Conservation (phyloP, 2,113 vertebrate genomes). For the Phainopepla nitens region DNA sequence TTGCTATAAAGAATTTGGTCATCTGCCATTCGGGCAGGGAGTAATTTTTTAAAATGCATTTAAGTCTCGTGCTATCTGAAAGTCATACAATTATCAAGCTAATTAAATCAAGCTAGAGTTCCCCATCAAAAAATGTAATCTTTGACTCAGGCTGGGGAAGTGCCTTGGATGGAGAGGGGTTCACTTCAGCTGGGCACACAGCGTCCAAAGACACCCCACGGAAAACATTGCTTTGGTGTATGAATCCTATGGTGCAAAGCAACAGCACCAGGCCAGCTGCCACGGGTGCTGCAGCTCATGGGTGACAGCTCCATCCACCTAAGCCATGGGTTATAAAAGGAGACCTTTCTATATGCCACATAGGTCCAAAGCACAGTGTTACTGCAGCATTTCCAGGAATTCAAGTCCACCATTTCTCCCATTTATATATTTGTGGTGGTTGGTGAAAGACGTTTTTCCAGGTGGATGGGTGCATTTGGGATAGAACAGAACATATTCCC, state of each 20-base stretch:
- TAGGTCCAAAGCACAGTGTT: not conserved
- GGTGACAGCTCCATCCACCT: not conserved
- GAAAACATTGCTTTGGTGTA: not conserved
- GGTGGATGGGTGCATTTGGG: not conserved
- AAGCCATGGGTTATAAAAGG: not conserved
- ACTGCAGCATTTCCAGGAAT: not conserved
- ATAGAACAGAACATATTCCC: not conserved
- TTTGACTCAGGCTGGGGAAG: not conserved
- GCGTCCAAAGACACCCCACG: fast-evolving
- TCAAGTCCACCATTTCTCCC: not conserved
- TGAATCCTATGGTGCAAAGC: not conserved
- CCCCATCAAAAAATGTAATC: not conserved
- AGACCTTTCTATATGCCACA: not conserved
- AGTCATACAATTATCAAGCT: conserved; percentile 21
- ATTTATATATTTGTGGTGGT: not conserved
- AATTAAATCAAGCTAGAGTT: conserved; percentile 55
- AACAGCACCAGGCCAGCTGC: not conserved
- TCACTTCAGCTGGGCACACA: not conserved
- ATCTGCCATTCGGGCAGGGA: conserved; percentile 43
- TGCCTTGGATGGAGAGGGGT: not conserved
- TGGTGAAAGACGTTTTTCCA: not conserved
- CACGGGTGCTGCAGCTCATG: not conserved
- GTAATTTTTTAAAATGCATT: not conserved
- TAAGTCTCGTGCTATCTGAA: conserved; percentile 16
- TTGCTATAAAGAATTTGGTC: conserved; percentile 52